phyloP scores from a whole-genome alignment of 2,888 invertebrate species.

The Amphipyra tragopoginis region DNA sequence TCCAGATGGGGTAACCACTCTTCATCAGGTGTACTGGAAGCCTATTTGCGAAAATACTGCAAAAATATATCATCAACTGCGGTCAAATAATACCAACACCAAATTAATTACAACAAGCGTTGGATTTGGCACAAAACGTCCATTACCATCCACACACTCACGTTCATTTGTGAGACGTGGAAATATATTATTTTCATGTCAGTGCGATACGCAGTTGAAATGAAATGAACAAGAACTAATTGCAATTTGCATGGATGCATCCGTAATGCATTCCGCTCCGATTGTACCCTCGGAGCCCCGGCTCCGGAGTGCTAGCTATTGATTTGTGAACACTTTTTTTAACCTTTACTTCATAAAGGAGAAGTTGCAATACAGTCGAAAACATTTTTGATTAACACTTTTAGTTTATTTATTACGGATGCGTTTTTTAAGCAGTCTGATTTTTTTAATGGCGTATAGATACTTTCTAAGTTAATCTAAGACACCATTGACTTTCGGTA shows the following conservation, averaged over 20 bases:
- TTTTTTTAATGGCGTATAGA: too few relatives aligned
- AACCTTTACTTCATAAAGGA: neutral
- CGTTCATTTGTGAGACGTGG: constrained; percentile 33
- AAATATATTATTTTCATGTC: constrained; percentile 43
- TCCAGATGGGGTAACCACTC: too few relatives aligned
- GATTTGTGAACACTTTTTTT: constrained; percentile 29
- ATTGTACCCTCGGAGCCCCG: constrained; percentile 30
- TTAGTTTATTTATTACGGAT: too few relatives aligned
- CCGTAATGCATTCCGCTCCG: constrained; percentile 56
- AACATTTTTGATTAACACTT: too few relatives aligned
- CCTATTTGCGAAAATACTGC: too few relatives aligned
- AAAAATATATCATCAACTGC: neutral
- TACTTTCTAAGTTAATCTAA: too few relatives aligned
- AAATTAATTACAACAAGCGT: constrained; percentile 33
- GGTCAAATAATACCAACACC: neutral
- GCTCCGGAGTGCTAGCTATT: constrained; percentile 18
- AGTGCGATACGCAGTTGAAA: constrained; percentile 43
- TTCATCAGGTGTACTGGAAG: too few relatives aligned
- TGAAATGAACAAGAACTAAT: constrained; percentile 60
- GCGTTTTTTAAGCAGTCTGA: too few relatives aligned
- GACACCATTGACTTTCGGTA: too few relatives aligned
- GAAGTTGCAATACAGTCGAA: too few relatives aligned
- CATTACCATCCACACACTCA: constrained; percentile 29
- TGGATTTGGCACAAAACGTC: constrained; percentile 28
- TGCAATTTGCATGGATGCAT: constrained; percentile 58